Evolutionary conservation across 2,888 invertebrate genomes (phyloP), one percentile per base, ranked within the genome.

Genomic region (Lithophane leautieri): DNA sequence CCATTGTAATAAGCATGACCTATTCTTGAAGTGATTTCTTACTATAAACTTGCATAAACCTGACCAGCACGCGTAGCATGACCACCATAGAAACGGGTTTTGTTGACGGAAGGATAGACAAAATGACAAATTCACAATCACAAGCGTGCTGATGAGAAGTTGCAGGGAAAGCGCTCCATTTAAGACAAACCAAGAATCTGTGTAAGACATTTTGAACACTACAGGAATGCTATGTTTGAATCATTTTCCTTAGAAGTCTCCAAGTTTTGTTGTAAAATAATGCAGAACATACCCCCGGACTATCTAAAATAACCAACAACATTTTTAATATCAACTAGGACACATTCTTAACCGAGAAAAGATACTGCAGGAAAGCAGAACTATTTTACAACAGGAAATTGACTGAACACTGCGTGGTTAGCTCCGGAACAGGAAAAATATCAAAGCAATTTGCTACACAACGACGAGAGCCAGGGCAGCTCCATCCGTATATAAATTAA

Each of bases 341-440:
- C 16, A 78, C 25, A 62, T 44, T 61, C 42, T 67, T 79, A 50
- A 67, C 50, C 25, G 22, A 74, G 25, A 63, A 74, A 73, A 67
- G 16, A 67, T 25, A 63, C 50, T 11, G 22, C 67, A 78, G 80
- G 52, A 78, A 74, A 68, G 56, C 74, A 73, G 67, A 74, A 40
- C 34, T 34, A 80, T 73, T 80, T 79, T 78, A 76, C 47, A 22
- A 16, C 80, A 72, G 82, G 82, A 78, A 73, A 81, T 70, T 73
- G 65, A 50, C 62, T 68, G 58, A 73, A 76, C 47, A 65, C 75
- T 50, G 81, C 82, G 65, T 78, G 73, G 66, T 50, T 14, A 28
- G 16, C 56, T 67, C 65, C 82, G 69, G 61, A 78, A 82, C 69
- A 82, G 78, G 82, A 82, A 81, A 72, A 69, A 71, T 60, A 60